Evolutionary conservation across 2,888 invertebrate species (phyloP).

Genomic region (Temnothorax ravouxi): DNA sequence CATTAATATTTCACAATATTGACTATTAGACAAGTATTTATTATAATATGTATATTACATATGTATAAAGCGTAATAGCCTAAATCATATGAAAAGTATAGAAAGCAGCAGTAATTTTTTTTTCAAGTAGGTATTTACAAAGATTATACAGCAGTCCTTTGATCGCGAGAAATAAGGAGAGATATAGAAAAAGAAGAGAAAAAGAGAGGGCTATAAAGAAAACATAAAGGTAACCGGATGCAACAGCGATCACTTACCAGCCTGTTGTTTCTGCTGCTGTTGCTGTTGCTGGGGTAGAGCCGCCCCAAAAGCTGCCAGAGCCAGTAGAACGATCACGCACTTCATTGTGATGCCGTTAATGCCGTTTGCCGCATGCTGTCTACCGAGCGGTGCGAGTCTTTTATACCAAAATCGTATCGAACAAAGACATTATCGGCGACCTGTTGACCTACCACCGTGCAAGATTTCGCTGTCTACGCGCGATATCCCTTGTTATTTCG

Average conservation of each 20-base stretch:
- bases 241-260: conserved; percentile 80
- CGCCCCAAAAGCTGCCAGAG: conserved; percentile 82
- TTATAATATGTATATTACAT: not conserved
- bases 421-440: conserved; percentile 79
- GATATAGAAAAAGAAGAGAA: too few species aligned
- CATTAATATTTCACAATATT: not conserved
- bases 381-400: conserved; percentile 72
- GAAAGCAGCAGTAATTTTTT: not conserved
- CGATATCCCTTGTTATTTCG: conserved; percentile 73
- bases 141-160: not conserved
- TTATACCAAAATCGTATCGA: conserved; percentile 83
- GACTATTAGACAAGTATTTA: not conserved
- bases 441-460: conserved; percentile 77
- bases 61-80: conserved; percentile 1
- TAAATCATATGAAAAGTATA: not conserved
- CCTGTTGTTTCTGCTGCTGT: conserved; percentile 75
- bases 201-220: not conserved
- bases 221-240: not conserved
- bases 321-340: conserved; percentile 82
- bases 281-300: conserved; percentile 70
- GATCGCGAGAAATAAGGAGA: not conserved
- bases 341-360: conserved; percentile 80
- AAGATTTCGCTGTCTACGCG: conserved; percentile 68
- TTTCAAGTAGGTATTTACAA: not conserved
- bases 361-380: conserved; percentile 73